Conservation (phyloP, 2,797 vertebrate species). For the Trematomus bernacchii region DNA sequence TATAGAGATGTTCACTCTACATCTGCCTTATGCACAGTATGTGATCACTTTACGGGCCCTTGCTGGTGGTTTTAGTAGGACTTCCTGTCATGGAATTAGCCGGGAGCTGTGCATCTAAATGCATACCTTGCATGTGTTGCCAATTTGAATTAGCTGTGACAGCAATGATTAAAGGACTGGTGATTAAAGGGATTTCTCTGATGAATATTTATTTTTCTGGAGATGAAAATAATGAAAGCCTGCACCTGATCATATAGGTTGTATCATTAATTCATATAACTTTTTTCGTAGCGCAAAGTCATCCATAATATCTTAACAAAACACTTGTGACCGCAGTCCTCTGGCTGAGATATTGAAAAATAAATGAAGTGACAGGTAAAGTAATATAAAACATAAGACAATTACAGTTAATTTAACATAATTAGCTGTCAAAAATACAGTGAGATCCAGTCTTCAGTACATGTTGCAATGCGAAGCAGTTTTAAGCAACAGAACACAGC, state of each 20-base stretch:
- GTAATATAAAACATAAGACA: too few relatives aligned
- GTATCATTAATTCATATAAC: conserved; percentile 10
- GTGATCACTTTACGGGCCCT: background rate
- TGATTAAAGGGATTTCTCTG: conserved; percentile 13
- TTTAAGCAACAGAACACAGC: too few relatives aligned
- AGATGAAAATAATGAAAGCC: conserved; percentile 14
- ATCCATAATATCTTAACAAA: background rate
- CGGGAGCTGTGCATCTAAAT: background rate
- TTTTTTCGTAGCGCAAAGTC: background rate
- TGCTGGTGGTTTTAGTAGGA: background rate
- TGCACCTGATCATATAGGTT: background rate
- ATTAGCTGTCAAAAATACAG: too few relatives aligned
- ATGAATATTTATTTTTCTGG: conserved; percentile 15
- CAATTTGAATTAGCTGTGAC: conserved; percentile 6
- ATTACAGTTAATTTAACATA: too few relatives aligned
- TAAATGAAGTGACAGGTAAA: too few relatives aligned
- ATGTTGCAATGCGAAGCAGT: too few relatives aligned
- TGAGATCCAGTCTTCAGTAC: too few relatives aligned
- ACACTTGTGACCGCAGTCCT: too few relatives aligned
- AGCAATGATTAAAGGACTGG: conserved; percentile 11
- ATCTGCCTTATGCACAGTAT: background rate
- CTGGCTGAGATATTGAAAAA: too few relatives aligned
- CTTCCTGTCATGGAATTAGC: conserved; percentile 5
- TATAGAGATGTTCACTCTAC: background rate
- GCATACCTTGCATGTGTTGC: background rate